phyloP scores from a whole-genome alignment of 2,113 vertebrate species.

The Prinia subflava region DNA sequence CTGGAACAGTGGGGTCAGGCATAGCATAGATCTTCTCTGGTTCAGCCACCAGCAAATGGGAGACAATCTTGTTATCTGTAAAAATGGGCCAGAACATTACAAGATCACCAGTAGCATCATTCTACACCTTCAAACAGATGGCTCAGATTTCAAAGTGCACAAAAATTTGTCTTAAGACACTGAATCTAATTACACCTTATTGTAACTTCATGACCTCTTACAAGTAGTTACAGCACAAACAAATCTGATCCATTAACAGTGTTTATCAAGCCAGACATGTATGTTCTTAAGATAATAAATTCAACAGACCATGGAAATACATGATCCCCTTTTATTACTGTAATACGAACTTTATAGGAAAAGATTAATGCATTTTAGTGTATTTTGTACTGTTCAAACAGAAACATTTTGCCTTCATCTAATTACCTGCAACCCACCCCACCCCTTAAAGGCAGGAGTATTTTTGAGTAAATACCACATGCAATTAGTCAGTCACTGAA shows the following conservation, averaged over 20 bases:
- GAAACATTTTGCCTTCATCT: background rate
- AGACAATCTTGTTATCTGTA: conserved; percentile 99
- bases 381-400: background rate
- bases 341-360: background rate
- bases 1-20: conserved; percentile 97
- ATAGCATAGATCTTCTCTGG: conserved; percentile 99
- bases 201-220: background rate
- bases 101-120: conserved; percentile 47
- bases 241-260: background rate
- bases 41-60: conserved; percentile 98
- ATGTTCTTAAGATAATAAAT: background rate
- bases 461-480: background rate
- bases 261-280: background rate
- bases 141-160: background rate
- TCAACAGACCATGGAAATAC: background rate
- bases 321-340: background rate
- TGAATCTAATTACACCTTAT: background rate
- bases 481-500: background rate
- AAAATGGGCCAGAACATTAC: conserved; percentile 73
- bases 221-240: background rate
- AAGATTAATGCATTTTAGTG: background rate
- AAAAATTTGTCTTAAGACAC: background rate
- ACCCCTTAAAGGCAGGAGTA: background rate
- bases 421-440: background rate
- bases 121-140: background rate